Evolutionary conservation across 2,888 invertebrate species (phyloP), one percentile per base, ranked within the genome.

Genomic region (Taenaris catops): DNA sequence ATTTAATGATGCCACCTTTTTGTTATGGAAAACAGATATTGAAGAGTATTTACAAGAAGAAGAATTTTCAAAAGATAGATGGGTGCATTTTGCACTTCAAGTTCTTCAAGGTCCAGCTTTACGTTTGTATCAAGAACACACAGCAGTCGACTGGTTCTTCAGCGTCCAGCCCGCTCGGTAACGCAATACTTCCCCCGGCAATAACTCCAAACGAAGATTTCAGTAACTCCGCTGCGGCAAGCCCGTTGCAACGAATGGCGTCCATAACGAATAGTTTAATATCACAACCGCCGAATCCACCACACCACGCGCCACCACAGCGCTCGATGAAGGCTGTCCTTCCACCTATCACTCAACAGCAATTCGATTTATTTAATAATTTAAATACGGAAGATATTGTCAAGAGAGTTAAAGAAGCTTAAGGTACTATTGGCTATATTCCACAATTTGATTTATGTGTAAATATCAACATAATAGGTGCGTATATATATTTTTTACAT

Each of bases 341-440:
- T 55, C 98, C 98, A 21, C 98, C 99, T 1, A 98, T 99, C 50
- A 98, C 98, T 1, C 99, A 99, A 69, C 98, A 99, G 62, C 98
- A 99, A 69, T 99, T 99, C 78, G 99, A 99, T 79, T 93, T 96
- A 86, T 98, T 97, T 87, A 96, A 98, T 70, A 96, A 96, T 73
- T 90, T 99, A 48, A 98, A 99, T 74, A 99, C 99, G 1, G 99
- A 99, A 83, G 98, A 99, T 49, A 96, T 99, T 53, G 99, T 99
- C 33, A 94, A 97, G 61, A 94, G 96, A 81, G 96, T 97, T 9
- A 97, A 97, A 76, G 97, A 97, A 79, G 96, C 96, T 56, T 83
- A 97, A 34, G 96, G 96, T 55, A n/a, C n/a, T n/a, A n/a, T n/a
- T n/a, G n/a, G n/a, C n/a, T n/a, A n/a, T n/a, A n/a, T n/a, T n/a